Conservation (phyloP, 2,888 invertebrate genomes). For the Microdon myrmicae region DNA sequence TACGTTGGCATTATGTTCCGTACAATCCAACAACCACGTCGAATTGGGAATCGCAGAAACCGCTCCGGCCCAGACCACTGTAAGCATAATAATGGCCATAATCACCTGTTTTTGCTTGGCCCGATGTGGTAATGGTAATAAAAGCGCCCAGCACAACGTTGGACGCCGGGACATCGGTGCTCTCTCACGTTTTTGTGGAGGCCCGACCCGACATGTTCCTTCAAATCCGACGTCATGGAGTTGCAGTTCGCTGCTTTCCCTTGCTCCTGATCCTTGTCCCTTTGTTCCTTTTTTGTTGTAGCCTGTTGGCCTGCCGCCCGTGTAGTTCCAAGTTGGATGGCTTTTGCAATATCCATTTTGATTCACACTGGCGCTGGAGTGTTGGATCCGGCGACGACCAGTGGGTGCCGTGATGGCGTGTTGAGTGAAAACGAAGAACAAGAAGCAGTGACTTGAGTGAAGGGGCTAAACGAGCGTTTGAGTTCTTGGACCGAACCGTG, state of each 20-base stretch:
- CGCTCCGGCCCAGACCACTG: slow-evolving; percentile 15
- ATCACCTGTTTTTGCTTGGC: slow-evolving; percentile 50
- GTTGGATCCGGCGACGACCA: too few species aligned
- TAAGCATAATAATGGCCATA: slow-evolving; percentile 47
- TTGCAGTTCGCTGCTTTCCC: slow-evolving; percentile 8
- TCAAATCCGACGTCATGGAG: slow-evolving; percentile 34
- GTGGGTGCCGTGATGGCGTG: slow-evolving; percentile 30
- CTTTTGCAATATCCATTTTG: slow-evolving; percentile 41
- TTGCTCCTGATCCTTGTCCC: slow-evolving; percentile 6
- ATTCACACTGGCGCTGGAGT: slow-evolving; percentile 52
- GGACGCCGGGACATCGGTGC: slow-evolving; percentile 19
- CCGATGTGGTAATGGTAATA: slow-evolving; percentile 48
- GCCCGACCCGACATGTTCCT: slow-evolving; percentile 29
- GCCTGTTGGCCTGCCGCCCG: too few species aligned
- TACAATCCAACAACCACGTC: slow-evolving; percentile 24
- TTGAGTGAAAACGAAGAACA: slow-evolving; percentile 11
- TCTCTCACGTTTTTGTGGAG: slow-evolving; percentile 44
- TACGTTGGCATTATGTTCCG: slow-evolving; percentile 20
- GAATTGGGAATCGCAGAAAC: slow-evolving; percentile 39
- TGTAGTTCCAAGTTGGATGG: too few species aligned
- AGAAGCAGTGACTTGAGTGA: slow-evolving; percentile 15
- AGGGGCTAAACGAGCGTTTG: slow-evolving; percentile 13
- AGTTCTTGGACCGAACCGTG: slow-evolving; percentile 31
- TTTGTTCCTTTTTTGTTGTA: too few species aligned
- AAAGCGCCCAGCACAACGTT: slow-evolving; percentile 37